Conservation (phyloP, 2,113 vertebrate species). For the Pithys albifrons region DNA sequence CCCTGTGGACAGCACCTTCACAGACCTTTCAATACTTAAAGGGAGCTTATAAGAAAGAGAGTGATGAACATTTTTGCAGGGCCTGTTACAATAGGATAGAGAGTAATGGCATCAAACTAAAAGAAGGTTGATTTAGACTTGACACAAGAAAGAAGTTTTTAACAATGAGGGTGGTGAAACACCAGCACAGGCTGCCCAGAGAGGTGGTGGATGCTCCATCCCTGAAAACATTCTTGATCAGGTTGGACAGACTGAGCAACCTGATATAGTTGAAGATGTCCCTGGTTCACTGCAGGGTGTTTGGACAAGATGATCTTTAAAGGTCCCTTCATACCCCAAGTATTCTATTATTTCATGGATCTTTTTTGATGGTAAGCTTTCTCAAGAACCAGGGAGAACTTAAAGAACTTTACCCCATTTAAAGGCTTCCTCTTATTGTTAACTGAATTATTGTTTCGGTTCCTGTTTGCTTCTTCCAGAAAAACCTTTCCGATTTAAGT, state of each 20-base stretch:
- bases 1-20: not conserved
- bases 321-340: not conserved
- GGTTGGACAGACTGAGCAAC: not conserved
- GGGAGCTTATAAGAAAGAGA: not conserved
- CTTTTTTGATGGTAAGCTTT: not conserved
- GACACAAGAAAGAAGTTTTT: not conserved
- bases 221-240: not conserved
- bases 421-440: constrained; percentile 40
- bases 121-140: not conserved
- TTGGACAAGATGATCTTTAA: not conserved
- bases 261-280: not conserved
- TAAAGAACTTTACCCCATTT: not conserved
- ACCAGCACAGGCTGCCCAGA: not conserved
- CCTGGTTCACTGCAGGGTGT: not conserved
- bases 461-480: constrained; percentile 18
- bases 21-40: not conserved
- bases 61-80: not conserved
- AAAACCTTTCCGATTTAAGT: not conserved
- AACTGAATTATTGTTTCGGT: not conserved
- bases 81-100: not conserved
- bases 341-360: not conserved
- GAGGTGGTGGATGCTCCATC: not conserved
- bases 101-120: not conserved
- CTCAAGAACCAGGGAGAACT: not conserved
- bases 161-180: not conserved